Percentiles rank a stretch among this genome's conserved stretches.
phyloP scores from a whole-genome alignment of 2,888 invertebrate species.

The Vandiemenella viatica region DNA sequence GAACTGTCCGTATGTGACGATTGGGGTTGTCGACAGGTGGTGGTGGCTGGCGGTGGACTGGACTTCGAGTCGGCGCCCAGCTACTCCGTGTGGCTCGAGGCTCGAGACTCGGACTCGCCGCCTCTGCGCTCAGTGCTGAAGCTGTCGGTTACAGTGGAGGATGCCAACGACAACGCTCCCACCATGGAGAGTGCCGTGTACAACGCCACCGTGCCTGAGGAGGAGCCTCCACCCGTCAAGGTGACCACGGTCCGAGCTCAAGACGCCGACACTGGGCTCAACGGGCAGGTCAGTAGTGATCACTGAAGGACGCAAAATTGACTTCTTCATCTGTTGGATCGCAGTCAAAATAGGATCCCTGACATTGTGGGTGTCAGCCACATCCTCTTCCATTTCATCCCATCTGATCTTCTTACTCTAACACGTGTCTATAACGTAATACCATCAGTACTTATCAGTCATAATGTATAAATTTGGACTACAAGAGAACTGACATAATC shows the following conservation, averaged over 20 bases:
- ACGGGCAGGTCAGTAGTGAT: conserved; percentile 73
- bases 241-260: conserved; percentile 62
- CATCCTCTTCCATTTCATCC: too few species aligned
- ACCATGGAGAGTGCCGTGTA: conserved; percentile 65
- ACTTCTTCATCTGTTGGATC: too few species aligned
- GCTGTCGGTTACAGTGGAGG: conserved; percentile 76
- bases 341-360: too few species aligned
- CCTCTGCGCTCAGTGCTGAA: conserved; percentile 62
- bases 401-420: too few species aligned
- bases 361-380: too few species aligned
- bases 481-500: too few species aligned
- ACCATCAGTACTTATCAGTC: too few species aligned
- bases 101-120: conserved; percentile 68
- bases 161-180: conserved; percentile 86
- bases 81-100: conserved; percentile 87
- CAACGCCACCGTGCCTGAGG: conserved; percentile 73
- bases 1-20: too few species aligned
- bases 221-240: conserved; percentile 59
- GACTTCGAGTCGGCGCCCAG: conserved; percentile 71
- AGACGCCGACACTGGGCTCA: conserved; percentile 75
- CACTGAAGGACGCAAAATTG: too few species aligned
- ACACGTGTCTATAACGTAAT: too few species aligned
- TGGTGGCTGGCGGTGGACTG: conserved; percentile 60
- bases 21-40: too few species aligned
- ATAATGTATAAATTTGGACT: too few species aligned